Evolutionary conservation across 2,113 vertebrate species (phyloP), one percentile per base, ranked within the genome.

Genomic region (Myodes glareolus): DNA sequence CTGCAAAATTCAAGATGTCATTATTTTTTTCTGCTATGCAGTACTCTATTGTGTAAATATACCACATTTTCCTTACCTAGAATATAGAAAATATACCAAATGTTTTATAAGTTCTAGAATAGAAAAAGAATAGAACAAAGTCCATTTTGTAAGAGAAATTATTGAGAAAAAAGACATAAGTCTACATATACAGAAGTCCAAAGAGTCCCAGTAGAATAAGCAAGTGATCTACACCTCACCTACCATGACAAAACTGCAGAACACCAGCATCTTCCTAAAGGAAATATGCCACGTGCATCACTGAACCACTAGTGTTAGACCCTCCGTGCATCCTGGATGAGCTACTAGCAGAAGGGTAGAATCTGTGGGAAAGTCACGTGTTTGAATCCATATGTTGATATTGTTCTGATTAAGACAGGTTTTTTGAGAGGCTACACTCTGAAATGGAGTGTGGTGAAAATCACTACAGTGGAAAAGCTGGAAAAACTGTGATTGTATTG

Each of bases 161-260:
- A 12, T 36, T 75, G n/a, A 72, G 31, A 33, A 87, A 77, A 90
- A 58, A 85, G 13, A 67, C 39, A 61, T 50, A 50, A 75, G 81
- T 76, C 39, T 12, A 89, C 29, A 96, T 61, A 95, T 42, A 95
- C 58, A 89, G 21, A 91, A 91, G 16, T 47, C 76, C 17, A 89
- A 2, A 70, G 47, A 86, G 52, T 89, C 50, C 29, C 14, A 93
- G 42, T 1, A 95, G 39, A 81, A 90, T 11, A 76, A 90, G 50
- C 75, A 39, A 39, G 58, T 92, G 21, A 55, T 42, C 42, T 72
- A 58, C 14, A 72, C 10, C n/a, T 45, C 21, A 42, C 21, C 1
- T 67, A 42, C 85, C 31, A 50, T 13, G 4, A 17, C 8, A 6
- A 77, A 92, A 88, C 33, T 91, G 33, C 25, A 94, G 47, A 88